These are phyloP conservation scores for Buceros bicornis DNA, from an alignment of 2,797 vertebrate genomes.

Conservation along the genomic window DNA sequence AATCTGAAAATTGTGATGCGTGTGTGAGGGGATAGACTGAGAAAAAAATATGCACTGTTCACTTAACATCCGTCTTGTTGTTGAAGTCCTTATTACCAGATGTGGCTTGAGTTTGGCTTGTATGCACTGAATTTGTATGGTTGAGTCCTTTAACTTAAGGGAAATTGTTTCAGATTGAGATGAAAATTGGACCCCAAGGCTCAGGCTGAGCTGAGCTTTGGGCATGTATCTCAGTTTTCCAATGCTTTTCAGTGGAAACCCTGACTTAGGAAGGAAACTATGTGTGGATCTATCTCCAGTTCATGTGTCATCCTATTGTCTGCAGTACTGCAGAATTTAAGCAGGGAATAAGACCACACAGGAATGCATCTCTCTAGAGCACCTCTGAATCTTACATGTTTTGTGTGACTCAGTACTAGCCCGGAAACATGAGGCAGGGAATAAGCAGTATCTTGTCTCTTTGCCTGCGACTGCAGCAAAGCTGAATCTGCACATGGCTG, in stretches of 20 bases:
- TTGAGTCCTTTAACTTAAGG: conserved; percentile 11
- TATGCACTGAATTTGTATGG: not conserved
- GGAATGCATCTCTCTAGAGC: conserved; percentile 26
- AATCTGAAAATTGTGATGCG: not conserved
- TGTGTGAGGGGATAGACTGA: not conserved
- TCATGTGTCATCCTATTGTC: conserved; percentile 64
- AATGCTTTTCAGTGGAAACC: conserved; percentile 35
- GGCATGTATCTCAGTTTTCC: conserved; percentile 41
- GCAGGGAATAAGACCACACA: conserved; percentile 57
- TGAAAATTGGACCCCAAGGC: conserved; percentile 33
- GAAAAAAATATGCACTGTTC: not conserved
- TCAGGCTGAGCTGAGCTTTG: conserved; percentile 50
- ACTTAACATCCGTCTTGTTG: not conserved
- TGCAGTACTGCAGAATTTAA: not conserved
- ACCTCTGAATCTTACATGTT: not conserved
- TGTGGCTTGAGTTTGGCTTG: conserved; percentile 6
- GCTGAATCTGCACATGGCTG: not conserved
- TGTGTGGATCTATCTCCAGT: conserved; percentile 32
- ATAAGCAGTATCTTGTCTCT: not conserved
- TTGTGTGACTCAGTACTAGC: not conserved
- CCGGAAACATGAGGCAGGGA: not conserved
- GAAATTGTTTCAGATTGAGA: conserved; percentile 34
- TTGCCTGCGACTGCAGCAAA: not conserved
- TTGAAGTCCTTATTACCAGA: not conserved
- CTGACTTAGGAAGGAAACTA: conserved; percentile 59